Base-by-base conservation (phyloP, 1,140 invertebrate species). In the Melanaphis sacchari region DNA sequence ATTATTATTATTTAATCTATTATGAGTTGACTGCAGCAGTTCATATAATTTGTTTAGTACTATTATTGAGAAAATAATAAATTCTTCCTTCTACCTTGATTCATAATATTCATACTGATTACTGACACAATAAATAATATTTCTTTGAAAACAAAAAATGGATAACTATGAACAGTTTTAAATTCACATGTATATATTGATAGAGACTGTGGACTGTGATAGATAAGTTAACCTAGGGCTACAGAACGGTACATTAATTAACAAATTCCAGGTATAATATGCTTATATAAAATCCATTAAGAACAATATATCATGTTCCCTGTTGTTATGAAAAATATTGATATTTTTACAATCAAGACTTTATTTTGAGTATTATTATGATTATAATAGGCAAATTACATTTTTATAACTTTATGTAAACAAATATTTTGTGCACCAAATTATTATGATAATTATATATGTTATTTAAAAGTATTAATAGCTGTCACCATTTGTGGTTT, bases 221-320 rank as follows among this genome's bases (percentile, higher is more conserved):
- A 24, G 36, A 26, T 89, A 54, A 54, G 21, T 54, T 40, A 15
- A 11, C 88, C 88, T 9, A 21, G 40, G 36, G 88, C 36, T 54
- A 54, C 88, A 54, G 36, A 89, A 89, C 88, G 88, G 88, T 54
- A 89, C 36, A 89, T 54, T 89, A 31, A 89, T 89, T 89, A 89
- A 54, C 36, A 89, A 89, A 89, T 89, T 89, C 88, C 49, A 54
- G 24, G 26, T 89, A 76, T 76, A n/a, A 11, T n/a, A 76, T 49
- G 46, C 46, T 1, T 52, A 76, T 66, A 40, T 26, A 9, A 21
- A 49, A 36, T 89, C 88, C 8, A 54, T 54, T 89, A 89, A 54
- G 22, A 52, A 54, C 36, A 54, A 89, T 54, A 54, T 26, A 40
- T 8, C 40, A 54, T 54, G 36, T 89, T 89, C 88, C 88, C 24